Evolutionary conservation across 2,888 invertebrate species (phyloP), one percentile per base, ranked within the genome.

Genomic region (Parnassius smintheus): DNA sequence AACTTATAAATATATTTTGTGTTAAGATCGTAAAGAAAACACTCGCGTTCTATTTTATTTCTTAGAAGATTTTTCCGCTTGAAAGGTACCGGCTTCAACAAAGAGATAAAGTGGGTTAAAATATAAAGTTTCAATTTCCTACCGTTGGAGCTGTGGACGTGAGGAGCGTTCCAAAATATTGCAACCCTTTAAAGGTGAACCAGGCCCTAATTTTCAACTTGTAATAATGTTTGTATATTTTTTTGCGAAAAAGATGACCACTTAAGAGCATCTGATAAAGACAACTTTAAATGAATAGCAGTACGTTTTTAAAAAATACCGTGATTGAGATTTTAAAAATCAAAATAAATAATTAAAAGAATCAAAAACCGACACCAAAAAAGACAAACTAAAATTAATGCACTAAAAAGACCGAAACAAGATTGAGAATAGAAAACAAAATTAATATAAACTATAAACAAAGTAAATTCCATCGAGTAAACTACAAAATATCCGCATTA

Each of bases 51-150:
- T 49, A 49, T 18, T 12, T 49, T 13, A 49, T 49, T 12, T 9
- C 12, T 11, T 4, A 49, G 13, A 49, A 49, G 49, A 49, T 55
- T 62, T 58, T 41, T 59, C 50, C 50, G 50, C 49, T 62, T 56
- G 51, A 56, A 56, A 44, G 55, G 49, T 41, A 49, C 54, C 35
- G 54, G 59, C 18, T 52, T 63, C 50, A 59, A 63, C 55, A 85
- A 85, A 85, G 83, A 87, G 82, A 87, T 85, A 83, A 83, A 87
- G 83, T 85, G 83, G 80, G 83, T 83, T 88, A 82, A 87, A 87
- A 89, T 86, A 89, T 88, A 89, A 88, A 89, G 88, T 88, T 90
- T 89, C 88, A 88, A 89, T 91, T 90, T 86, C 81, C 80, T 74
- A 73, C 78, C 72, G 78, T 75, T 78, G 75, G 75, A 66, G 72